Evolutionary conservation across 1,140 invertebrate species (phyloP).

Genomic region (Varroa destructor): DNA sequence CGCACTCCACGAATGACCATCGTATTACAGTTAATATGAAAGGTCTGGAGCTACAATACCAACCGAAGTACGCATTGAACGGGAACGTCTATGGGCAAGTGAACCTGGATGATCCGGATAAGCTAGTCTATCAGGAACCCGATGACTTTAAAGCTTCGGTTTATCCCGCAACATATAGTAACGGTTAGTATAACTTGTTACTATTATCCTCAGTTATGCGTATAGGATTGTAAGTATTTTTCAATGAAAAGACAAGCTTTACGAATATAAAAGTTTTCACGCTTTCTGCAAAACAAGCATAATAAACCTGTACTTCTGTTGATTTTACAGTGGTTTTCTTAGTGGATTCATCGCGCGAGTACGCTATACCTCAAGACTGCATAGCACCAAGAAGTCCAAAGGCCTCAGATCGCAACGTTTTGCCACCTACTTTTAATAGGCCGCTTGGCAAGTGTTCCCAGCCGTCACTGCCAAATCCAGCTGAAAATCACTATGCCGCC

Average conservation of each 20-base stretch:
- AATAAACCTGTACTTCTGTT: no score
- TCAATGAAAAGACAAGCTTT: not conserved
- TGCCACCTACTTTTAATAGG: constrained; percentile 34
- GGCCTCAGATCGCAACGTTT: constrained; percentile 34
- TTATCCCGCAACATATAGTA: constrained; percentile 39
- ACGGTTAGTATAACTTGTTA: constrained; percentile 34
- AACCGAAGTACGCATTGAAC: constrained; percentile 39
- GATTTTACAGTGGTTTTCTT: no score
- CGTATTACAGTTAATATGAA: constrained; percentile 54
- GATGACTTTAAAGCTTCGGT: constrained; percentile 36
- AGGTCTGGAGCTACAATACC: constrained; percentile 38
- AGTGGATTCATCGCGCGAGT: constrained; percentile 43
- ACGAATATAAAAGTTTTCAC: no score
- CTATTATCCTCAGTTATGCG: constrained; percentile 37
- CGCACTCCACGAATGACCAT: constrained; percentile 34
- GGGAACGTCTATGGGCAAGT: constrained; percentile 47
- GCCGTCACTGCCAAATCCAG: constrained; percentile 53
- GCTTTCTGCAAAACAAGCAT: no score
- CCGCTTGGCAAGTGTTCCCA: constrained; percentile 45
- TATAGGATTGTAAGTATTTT: constrained; percentile 31
- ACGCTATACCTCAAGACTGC: constrained; percentile 41
- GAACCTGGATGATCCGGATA: constrained; percentile 43
- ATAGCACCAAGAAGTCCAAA: constrained; percentile 32
- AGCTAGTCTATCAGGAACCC: constrained; percentile 39
- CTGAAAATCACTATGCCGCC: constrained; percentile 59